A percentile compares a stretch with the other conserved stretches of the same genome.
These are phyloP conservation scores for Drosophila flavopinicola DNA, from an alignment of 2,888 invertebrate genomes.

Conservation along the genomic window DNA sequence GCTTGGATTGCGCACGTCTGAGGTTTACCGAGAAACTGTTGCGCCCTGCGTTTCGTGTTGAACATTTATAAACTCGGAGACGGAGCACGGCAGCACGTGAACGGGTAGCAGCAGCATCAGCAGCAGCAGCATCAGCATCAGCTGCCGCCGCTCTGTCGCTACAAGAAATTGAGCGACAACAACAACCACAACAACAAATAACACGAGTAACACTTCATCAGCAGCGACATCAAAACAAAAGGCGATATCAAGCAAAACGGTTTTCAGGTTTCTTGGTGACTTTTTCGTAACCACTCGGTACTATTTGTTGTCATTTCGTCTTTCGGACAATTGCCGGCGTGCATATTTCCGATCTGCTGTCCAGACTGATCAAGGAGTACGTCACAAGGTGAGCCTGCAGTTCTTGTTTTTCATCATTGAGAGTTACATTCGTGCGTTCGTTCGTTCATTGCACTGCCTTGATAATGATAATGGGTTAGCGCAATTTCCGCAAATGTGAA, in stretches of 20 bases:
- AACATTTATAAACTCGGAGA: slow-evolving; percentile 74
- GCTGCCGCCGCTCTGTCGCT: slow-evolving; percentile 37
- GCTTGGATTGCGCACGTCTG: slow-evolving; percentile 59
- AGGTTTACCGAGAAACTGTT: slow-evolving; percentile 70
- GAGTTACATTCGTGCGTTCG: slow-evolving; percentile 64
- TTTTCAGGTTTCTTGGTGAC: slow-evolving; percentile 46
- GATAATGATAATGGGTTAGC: slow-evolving; percentile 49
- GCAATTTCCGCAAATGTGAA: slow-evolving; percentile 35
- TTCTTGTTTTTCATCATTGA: slow-evolving; percentile 46
- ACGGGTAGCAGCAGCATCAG: slow-evolving; percentile 62
- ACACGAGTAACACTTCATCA: slow-evolving; percentile 54
- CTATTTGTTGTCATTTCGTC: slow-evolving; percentile 36
- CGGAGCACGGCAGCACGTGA: slow-evolving; percentile 63
- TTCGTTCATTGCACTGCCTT: slow-evolving; percentile 65
- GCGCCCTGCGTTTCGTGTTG: slow-evolving; percentile 60
- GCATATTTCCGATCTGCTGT: slow-evolving; percentile 18
- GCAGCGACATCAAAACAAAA: slow-evolving; percentile 53
- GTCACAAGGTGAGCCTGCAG: slow-evolving; percentile 46
- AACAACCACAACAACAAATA: slow-evolving; percentile 8
- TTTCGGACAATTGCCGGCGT: slow-evolving; percentile 30
- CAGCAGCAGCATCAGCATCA: slow-evolving; percentile 14
- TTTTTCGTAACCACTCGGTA: slow-evolving; percentile 43
- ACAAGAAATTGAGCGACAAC: slow-evolving; percentile 33
- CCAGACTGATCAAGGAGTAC: slow-evolving; percentile 22
- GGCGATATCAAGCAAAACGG: slow-evolving; percentile 32